Conservation (phyloP, 2,888 invertebrate species). For the Melinopterus prodromus region DNA sequence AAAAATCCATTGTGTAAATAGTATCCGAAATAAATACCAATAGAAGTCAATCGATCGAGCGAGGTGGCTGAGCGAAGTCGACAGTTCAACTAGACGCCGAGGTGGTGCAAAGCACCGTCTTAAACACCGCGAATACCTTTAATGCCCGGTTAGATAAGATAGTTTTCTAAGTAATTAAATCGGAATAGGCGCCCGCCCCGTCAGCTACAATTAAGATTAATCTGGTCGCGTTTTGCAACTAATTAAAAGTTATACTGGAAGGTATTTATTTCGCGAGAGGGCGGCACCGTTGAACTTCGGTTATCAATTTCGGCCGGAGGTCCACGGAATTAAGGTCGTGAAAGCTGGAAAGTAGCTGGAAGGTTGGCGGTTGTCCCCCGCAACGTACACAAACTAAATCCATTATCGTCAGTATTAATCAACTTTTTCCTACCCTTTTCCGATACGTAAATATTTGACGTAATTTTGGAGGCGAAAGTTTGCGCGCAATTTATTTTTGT, state of each 20-base stretch:
- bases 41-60: not conserved
- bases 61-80: not conserved
- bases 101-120: not conserved
- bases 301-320: not conserved
- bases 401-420: not conserved
- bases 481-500: not conserved
- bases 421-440: not conserved
- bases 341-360: not conserved
- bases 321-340: conserved; percentile 4
- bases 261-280: not conserved
- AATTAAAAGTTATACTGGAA: not conserved
- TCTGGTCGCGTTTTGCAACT: not conserved
- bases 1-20: no score
- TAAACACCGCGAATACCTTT: not conserved
- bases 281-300: not conserved
- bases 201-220: conserved; percentile 4
- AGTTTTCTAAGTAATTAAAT: conserved; percentile 4
- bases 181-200: not conserved
- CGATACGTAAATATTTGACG: not conserved
- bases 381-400: not conserved
- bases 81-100: not conserved
- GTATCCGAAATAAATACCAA: not conserved
- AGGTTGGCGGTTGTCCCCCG: not conserved
- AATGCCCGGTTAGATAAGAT: not conserved
- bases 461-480: not conserved